These are phyloP conservation scores for Alcedo atthis DNA, from an alignment of 2,797 vertebrate species.

Conservation along the genomic window DNA sequence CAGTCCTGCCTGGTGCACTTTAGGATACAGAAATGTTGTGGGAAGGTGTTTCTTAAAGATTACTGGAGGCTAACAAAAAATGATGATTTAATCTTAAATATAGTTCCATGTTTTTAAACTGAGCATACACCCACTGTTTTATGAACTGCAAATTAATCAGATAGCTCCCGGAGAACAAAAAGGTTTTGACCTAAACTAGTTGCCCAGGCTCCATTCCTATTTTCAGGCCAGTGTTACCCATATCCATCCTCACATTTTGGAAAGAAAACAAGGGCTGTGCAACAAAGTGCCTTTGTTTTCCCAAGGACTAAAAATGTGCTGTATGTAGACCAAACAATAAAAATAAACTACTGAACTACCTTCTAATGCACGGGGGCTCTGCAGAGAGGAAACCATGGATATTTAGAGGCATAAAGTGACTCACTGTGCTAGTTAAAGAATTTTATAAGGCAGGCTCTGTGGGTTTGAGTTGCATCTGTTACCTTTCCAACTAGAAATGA, in stretches of 20 bases:
- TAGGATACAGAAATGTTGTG: constrained; percentile 65
- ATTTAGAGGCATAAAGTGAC: constrained; percentile 82
- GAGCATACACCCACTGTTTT: constrained; percentile 65
- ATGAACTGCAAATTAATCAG: constrained; percentile 73
- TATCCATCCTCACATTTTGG: constrained; percentile 76
- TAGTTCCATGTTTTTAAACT: constrained; percentile 72
- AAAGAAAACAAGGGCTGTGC: constrained; percentile 73
- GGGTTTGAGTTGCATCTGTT: constrained; percentile 80
- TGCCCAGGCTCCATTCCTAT: constrained; percentile 71
- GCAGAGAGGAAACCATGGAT: constrained; percentile 80
- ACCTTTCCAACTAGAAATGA: constrained; percentile 75
- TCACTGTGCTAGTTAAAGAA: constrained; percentile 79
- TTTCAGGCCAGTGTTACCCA: constrained; percentile 75
- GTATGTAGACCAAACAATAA: constrained; percentile 84
- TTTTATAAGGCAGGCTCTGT: constrained; percentile 79
- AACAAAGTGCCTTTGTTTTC: constrained; percentile 84
- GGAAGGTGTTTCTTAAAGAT: constrained; percentile 65
- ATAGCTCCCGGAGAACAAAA: constrained; percentile 69
- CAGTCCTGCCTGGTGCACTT: constrained; percentile 61
- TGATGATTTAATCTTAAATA: constrained; percentile 71
- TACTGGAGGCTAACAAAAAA: constrained; percentile 67
- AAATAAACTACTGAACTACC: constrained; percentile 82
- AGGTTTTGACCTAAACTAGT: constrained; percentile 74
- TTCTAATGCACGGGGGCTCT: constrained; percentile 79
- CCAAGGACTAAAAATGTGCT: constrained; percentile 77